Evolutionary conservation across 2,113 vertebrate genomes (phyloP), one percentile per base, ranked within the genome.

Genomic region (Cryptotis parvus): DNA sequence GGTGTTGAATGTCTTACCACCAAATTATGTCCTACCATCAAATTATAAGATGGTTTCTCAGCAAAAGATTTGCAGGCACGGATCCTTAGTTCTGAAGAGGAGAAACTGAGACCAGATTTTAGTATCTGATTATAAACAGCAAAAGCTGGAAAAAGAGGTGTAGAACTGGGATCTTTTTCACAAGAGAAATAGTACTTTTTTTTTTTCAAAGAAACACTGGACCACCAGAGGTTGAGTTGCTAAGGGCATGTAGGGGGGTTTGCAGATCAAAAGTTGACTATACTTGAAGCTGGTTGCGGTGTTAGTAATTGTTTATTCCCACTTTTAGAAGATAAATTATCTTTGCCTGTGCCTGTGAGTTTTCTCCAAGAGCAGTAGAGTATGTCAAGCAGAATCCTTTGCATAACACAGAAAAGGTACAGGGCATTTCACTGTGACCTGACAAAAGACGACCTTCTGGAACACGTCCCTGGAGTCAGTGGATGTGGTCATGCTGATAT

Each of bases 151-250:
- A 96, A 98, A 97, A 94, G 99, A 99, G 43, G 99, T 99, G 97
- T 99, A 98, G 95, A 99, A 99, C 95, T 99, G 99, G 99, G 99
- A 99, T 94, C 97, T 99, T 0, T 99, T 99, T 97, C 99, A 99
- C 96, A 99, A 99, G 97, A 99, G 99, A 95, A 99, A 99, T 92
- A 97, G 98, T 6, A 99, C 98, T 0, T 98, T 99, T 58, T 58
- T 70, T 99, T 99, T 97, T 99, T 99, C 97, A 99, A 99, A 95
- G 99, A 98, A 99, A 70, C 99, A 99, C 14, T 99, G 99, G 99
- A 99, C 99, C 79, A 99, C 98, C 20, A 98, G 99, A 91, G 99
- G 99, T 99, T 98, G 97, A 99, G 35, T 99, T 99, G 89, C 98
- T 99, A 26, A 98, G 97, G 92, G 97, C 97, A 0, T 99, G 98